Conservation (phyloP, 2,888 invertebrate species). For the Acanthosepion lycidas region DNA sequence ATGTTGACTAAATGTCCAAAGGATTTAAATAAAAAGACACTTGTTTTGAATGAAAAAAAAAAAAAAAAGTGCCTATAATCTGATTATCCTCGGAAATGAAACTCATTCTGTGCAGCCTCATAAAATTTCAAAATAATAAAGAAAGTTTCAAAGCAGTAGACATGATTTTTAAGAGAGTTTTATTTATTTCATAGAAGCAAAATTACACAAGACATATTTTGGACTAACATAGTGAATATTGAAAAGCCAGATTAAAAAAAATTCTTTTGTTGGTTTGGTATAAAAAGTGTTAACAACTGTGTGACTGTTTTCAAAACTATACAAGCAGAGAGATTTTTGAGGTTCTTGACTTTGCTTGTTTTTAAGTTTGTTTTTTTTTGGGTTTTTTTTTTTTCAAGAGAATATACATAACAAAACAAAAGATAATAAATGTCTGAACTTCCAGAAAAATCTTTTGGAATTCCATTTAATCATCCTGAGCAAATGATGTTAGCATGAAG, state of each 20-base stretch:
- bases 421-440: not conserved
- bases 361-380: not conserved
- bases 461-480: not conserved
- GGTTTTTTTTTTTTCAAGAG: not conserved
- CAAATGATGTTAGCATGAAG: not conserved
- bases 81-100: too few relatives aligned
- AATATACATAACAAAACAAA: conserved; percentile 17
- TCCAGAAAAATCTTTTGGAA: not conserved
- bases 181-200: conserved; percentile 9
- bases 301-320: not conserved
- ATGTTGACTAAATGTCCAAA: too few relatives aligned
- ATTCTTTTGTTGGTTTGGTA: not conserved
- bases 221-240: not conserved
- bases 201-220: not conserved
- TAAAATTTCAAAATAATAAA: too few relatives aligned
- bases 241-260: not conserved
- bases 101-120: too few relatives aligned
- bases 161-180: not conserved
- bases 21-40: too few relatives aligned
- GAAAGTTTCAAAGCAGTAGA: not conserved
- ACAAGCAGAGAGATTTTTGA: conserved; percentile 6
- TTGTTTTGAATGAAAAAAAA: too few relatives aligned
- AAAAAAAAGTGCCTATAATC: too few relatives aligned
- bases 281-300: conserved; percentile 33
- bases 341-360: too few relatives aligned